phyloP scores from a whole-genome alignment of 2,113 vertebrate species.

The Platysteira castanea region DNA sequence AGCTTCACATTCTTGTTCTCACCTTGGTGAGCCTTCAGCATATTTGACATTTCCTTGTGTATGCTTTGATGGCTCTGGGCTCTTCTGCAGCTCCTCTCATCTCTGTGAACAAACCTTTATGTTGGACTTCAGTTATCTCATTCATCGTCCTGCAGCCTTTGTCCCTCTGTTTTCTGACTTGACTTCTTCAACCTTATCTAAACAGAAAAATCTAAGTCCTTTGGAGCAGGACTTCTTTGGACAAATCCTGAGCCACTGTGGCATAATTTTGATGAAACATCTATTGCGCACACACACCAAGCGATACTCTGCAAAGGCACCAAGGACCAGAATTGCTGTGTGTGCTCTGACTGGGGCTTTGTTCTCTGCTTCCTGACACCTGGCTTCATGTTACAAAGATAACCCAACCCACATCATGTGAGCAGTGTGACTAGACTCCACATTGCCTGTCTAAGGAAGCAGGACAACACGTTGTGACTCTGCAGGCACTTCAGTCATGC shows the following conservation, averaged over 20 bases:
- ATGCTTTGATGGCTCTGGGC: background rate
- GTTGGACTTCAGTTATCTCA: background rate
- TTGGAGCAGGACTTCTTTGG: background rate
- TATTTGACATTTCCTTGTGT: background rate
- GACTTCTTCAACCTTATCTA: background rate
- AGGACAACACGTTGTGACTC: background rate
- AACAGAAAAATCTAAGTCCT: background rate
- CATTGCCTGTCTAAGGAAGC: background rate
- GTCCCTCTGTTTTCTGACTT: background rate
- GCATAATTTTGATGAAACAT: background rate
- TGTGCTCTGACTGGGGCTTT: background rate
- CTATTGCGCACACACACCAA: background rate
- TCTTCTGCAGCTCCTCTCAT: background rate
- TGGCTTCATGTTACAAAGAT: background rate
- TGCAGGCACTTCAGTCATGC: background rate
- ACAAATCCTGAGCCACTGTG: background rate
- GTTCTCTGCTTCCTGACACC: background rate
- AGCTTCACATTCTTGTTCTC: background rate
- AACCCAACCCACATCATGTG: background rate
- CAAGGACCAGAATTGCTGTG: background rate
- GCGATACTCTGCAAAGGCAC: background rate
- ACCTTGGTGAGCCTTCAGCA: background rate
- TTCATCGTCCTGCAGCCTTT: background rate
- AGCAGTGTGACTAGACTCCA: background rate
- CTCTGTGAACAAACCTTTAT: background rate